Base-by-base conservation (phyloP, 1,140 invertebrate species). In the Bombus cullumanus region DNA sequence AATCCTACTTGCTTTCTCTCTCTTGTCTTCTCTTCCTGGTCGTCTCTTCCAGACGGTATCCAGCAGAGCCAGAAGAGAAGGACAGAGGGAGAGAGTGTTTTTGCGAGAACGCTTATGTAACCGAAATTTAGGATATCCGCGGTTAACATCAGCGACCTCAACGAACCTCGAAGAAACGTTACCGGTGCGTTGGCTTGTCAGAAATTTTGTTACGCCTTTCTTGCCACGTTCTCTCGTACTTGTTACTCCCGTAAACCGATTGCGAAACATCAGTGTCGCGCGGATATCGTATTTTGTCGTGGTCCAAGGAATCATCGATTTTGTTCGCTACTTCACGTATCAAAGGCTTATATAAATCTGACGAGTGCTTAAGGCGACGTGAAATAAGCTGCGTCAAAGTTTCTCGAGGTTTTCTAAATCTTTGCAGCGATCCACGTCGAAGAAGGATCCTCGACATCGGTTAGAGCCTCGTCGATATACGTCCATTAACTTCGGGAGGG, bases 71-170 rank as follows among this genome's bases (percentile, higher is more conserved):
- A 39, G 13, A 34, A 68, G 8, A 34, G 31, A 34, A 2, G 18
- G 15, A 34, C 5, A 3, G 25, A 57, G 34, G 39, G 37, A 47
- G 9, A 41, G 37, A 13, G 5, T 13, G 79, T 90, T 90, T 88
- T 90, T 90, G 89, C 83, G 37, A 62, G 15, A 15, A 31, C 59
- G 72, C 83, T 86, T 88, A 75, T 86, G 89, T 80, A 68, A 90
- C 72, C 79, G 69, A 76, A 86, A 90, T 90, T 59, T 85, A 43
- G 75, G 83, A 88, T 91, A 91, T 88, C 81, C 82, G 83, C 64
- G 89, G 86, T 37, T 88, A 90, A 86, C 88, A 82, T 90, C 80
- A 74, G 81, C 69, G 68, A 88, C 47, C 66, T 53, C 62, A 15
- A 64, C 41, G 84, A 74, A 41, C 82, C 79, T 84, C 79, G 66